A percentile compares a stretch with the other conserved stretches of the same genome.
Evolutionary conservation across 2,888 invertebrate genomes (phyloP).

Genomic region (Pegoplata infirma): DNA sequence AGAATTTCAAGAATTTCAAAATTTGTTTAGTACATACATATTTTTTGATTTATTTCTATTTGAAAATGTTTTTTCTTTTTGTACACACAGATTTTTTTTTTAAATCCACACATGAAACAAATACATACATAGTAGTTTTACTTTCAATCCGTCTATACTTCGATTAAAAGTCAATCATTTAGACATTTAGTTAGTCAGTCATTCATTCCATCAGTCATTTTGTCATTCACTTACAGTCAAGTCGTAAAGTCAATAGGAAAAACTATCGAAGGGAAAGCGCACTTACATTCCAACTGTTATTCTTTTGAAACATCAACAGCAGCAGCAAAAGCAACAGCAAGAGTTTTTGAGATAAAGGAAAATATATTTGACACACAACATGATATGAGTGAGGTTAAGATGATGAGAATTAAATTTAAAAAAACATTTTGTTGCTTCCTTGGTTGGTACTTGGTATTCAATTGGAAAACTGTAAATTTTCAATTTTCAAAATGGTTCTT

Average conservation of each 20-base stretch:
- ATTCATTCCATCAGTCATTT: constrained; percentile 39
- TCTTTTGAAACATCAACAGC: not conserved
- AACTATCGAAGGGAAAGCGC: not conserved
- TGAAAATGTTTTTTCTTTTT: no score
- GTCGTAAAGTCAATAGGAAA: constrained; percentile 27
- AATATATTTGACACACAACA: constrained; percentile 15
- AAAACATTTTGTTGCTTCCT: constrained; percentile 4
- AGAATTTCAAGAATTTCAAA: no score
- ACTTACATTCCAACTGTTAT: not conserved
- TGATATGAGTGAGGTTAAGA: constrained; percentile 26
- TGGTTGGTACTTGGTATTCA: constrained; percentile 4
- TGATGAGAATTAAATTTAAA: constrained; percentile 38
- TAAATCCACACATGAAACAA: no score
- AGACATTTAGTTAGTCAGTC: constrained; percentile 44
- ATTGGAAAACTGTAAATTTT: constrained; percentile 37
- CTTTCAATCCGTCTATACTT: no score
- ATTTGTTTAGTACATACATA: no score
- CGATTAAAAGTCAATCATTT: constrained; percentile 38
- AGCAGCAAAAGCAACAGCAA: not conserved
- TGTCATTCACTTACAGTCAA: constrained; percentile 39
- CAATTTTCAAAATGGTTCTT: constrained; percentile 48
- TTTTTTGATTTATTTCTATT: no score
- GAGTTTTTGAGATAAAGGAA: not conserved
- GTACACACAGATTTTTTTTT: no score
- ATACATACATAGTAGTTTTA: no score